phyloP scores from a whole-genome alignment of 2,113 vertebrate genomes.

The Alexandromys fortis region DNA sequence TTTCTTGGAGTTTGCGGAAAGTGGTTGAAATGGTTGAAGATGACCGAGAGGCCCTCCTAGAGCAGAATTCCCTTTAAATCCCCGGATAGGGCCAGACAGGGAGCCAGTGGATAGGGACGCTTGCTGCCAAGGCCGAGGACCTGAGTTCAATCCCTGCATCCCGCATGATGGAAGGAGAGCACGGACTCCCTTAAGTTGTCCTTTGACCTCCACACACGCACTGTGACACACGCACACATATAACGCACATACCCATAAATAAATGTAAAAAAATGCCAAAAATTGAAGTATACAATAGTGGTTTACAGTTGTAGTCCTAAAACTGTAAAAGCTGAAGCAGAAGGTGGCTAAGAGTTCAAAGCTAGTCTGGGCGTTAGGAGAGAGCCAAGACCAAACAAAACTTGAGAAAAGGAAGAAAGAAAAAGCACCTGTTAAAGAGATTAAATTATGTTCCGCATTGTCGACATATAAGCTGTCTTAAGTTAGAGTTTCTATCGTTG shows the following conservation, averaged over 20 bases:
- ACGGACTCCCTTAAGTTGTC: background rate
- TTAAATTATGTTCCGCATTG: background rate
- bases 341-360: background rate
- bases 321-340: background rate
- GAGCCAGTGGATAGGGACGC: background rate
- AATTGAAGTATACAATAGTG: no score
- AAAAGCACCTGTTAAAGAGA: background rate
- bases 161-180: background rate
- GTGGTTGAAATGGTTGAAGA: background rate
- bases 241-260: background rate
- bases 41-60: background rate
- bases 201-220: background rate
- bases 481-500: background rate
- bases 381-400: background rate
- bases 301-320: background rate
- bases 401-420: background rate
- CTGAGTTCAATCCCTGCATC: background rate
- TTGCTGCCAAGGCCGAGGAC: background rate
- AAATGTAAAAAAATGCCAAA: background rate
- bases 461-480: background rate
- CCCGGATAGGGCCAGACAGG: background rate
- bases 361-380: background rate
- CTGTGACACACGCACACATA: background rate
- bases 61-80: background rate
- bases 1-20: background rate